phyloP scores from a whole-genome alignment of 2,888 invertebrate genomes.

The Amorpha juglandis region DNA sequence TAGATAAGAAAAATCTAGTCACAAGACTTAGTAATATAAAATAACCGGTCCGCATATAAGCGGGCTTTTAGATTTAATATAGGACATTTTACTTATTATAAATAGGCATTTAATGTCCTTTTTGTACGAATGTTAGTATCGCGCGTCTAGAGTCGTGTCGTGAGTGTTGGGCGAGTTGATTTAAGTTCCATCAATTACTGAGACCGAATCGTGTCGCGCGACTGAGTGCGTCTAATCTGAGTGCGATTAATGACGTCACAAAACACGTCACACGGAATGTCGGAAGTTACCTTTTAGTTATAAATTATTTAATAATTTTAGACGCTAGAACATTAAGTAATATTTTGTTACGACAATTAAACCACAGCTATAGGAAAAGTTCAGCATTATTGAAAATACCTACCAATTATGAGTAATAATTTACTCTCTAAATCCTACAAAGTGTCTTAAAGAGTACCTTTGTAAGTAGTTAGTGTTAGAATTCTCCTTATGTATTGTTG shows the following conservation, averaged over 20 bases:
- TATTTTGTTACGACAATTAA: constrained; percentile 73
- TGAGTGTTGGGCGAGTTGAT: not conserved
- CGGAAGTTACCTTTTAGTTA: constrained; percentile 82
- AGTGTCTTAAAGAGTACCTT: constrained; percentile 82
- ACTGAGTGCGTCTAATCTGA: constrained; percentile 31
- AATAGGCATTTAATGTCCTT: constrained; percentile 72
- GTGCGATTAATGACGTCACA: constrained; percentile 32
- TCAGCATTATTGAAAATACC: constrained; percentile 66
- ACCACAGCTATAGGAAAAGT: constrained; percentile 74
- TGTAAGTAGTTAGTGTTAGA: constrained; percentile 63
- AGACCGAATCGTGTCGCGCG: constrained; percentile 17
- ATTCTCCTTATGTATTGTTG: constrained; percentile 26
- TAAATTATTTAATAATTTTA: constrained; percentile 77
- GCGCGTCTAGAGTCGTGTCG: not conserved
- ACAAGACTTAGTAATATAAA: constrained; percentile 81
- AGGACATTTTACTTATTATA: constrained; percentile 57
- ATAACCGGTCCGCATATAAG: constrained; percentile 73
- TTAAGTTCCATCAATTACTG: not conserved
- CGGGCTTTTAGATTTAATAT: constrained; percentile 76
- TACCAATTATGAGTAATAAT: constrained; percentile 11
- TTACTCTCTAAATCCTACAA: constrained; percentile 46
- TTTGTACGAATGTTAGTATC: constrained; percentile 50
- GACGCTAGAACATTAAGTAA: constrained; percentile 70
- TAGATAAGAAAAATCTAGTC: constrained; percentile 83
- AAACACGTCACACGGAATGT: constrained; percentile 50